Evolutionary conservation across 92 coral and sea anemone species (phyloP).

Genomic region (Siderastrea radians): DNA sequence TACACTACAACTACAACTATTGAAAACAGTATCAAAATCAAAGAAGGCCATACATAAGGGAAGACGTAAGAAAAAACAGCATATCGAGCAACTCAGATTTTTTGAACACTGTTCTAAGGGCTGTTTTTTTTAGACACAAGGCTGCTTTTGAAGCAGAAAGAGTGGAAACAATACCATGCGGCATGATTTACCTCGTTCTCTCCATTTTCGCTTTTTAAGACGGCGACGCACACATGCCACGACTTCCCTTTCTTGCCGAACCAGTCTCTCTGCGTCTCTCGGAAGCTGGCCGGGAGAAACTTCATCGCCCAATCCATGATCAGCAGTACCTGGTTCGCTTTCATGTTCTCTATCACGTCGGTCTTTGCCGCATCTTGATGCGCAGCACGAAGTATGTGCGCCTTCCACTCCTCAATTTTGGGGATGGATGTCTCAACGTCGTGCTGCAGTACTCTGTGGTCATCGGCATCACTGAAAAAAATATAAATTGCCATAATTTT

Average conservation of each 20-base stretch:
- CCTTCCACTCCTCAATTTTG: conserved; percentile 29
- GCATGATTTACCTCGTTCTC: background rate
- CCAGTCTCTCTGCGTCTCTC: conserved; percentile 35
- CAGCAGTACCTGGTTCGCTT: background rate
- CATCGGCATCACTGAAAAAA: too few relatives aligned
- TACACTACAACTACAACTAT: too few relatives aligned
- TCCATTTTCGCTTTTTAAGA: background rate
- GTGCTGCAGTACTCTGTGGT: too few relatives aligned
- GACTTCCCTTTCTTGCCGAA: conserved; percentile 33
- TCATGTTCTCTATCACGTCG: conserved; percentile 7
- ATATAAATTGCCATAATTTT: too few relatives aligned
- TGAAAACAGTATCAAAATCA: too few relatives aligned
- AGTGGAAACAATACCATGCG: too few relatives aligned
- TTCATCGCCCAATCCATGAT: conserved; percentile 31
- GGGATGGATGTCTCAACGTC: conserved; percentile 13
- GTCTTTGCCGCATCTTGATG: conserved; percentile 15
- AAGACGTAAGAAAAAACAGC: too few relatives aligned
- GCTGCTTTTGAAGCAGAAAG: too few relatives aligned
- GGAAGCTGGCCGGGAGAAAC: conserved; percentile 1
- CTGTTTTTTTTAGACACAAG: too few relatives aligned
- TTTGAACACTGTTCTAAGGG: too few relatives aligned
- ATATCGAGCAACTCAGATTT: too few relatives aligned
- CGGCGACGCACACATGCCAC: conserved; percentile 27
- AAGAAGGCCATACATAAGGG: too few relatives aligned
- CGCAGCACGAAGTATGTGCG: conserved; percentile 27